Percentiles rank a stretch among this genome's conserved stretches.
Evolutionary conservation across 2,797 vertebrate genomes (phyloP).

Genomic region (Hybognathus amarus): DNA sequence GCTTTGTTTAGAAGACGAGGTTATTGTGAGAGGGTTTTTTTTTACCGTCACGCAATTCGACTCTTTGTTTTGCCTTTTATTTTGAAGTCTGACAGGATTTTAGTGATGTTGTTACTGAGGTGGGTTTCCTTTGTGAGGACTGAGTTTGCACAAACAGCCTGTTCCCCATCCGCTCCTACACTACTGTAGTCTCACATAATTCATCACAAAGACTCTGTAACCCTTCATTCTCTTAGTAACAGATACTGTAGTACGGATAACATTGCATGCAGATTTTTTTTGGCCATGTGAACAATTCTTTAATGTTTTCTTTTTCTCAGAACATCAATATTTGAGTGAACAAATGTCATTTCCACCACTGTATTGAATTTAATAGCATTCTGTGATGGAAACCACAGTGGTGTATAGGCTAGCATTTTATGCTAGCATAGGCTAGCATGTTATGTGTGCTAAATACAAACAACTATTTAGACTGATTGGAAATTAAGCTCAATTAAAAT

Average conservation of each 20-base stretch:
- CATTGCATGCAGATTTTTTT: not conserved
- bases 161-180: slow-evolving; percentile 75
- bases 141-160: slow-evolving; percentile 72
- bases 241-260: not conserved
- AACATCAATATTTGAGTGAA: not conserved
- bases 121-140: slow-evolving; percentile 73
- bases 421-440: no score
- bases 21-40: slow-evolving; percentile 19
- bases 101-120: slow-evolving; percentile 48
- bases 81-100: slow-evolving; percentile 58
- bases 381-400: not conserved
- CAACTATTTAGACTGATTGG: not conserved
- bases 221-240: not conserved
- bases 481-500: not conserved
- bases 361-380: not conserved
- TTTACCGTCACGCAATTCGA: slow-evolving; percentile 45
- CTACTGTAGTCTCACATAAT: slow-evolving; percentile 66
- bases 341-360: not conserved
- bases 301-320: not conserved
- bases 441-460: not conserved
- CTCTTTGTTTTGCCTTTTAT: slow-evolving; percentile 57
- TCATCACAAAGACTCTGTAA: slow-evolving; percentile 10
- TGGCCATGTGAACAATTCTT: not conserved
- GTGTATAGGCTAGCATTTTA: not conserved
- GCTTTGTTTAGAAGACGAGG: slow-evolving; percentile 27